phyloP scores from a whole-genome alignment of 23 tunicate species.

The Clavelina lepadiformis region DNA sequence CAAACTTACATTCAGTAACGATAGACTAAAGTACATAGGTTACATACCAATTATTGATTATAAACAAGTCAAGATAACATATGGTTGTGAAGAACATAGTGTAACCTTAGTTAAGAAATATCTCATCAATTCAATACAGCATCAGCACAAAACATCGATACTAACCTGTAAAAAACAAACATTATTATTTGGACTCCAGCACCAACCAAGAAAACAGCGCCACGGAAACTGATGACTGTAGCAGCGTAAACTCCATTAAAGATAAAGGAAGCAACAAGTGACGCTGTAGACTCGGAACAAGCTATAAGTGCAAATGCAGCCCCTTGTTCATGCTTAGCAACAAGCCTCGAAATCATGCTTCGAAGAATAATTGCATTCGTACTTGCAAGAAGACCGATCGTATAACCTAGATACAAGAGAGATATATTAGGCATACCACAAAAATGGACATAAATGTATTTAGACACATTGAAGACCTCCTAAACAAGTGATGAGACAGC shows the following conservation, averaged over 20 bases:
- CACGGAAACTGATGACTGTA: slow-evolving; percentile 40
- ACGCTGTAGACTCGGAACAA: slow-evolving; percentile 8
- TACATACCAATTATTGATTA: too few relatives aligned
- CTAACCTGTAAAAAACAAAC: slow-evolving; percentile 20
- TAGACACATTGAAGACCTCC: neutral
- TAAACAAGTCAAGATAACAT: too few relatives aligned
- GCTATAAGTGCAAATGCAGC: slow-evolving; percentile 53
- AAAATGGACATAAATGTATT: too few relatives aligned
- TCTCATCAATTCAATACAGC: too few relatives aligned
- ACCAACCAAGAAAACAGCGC: slow-evolving; percentile 43
- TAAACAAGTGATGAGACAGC: neutral
- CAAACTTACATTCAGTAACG: too few relatives aligned
- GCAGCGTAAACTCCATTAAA: slow-evolving; percentile 55
- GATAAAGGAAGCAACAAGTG: slow-evolving; percentile 35
- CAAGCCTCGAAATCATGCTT: slow-evolving; percentile 57
- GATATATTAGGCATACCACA: neutral
- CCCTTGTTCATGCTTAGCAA: slow-evolving; percentile 28
- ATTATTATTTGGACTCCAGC: slow-evolving; percentile 28
- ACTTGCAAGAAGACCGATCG: slow-evolving; percentile 15
- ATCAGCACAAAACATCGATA: neutral
- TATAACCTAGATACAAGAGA: slow-evolving; percentile 15
- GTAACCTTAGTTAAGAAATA: too few relatives aligned
- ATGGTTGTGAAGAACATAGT: too few relatives aligned
- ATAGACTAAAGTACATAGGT: too few relatives aligned
- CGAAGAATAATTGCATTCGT: slow-evolving; percentile 44